A percentile compares a stretch with the other conserved stretches of the same genome.
These are phyloP conservation scores for Aphidoletes aphidimyza DNA, from an alignment of 2,888 invertebrate species.

Conservation along the genomic window DNA sequence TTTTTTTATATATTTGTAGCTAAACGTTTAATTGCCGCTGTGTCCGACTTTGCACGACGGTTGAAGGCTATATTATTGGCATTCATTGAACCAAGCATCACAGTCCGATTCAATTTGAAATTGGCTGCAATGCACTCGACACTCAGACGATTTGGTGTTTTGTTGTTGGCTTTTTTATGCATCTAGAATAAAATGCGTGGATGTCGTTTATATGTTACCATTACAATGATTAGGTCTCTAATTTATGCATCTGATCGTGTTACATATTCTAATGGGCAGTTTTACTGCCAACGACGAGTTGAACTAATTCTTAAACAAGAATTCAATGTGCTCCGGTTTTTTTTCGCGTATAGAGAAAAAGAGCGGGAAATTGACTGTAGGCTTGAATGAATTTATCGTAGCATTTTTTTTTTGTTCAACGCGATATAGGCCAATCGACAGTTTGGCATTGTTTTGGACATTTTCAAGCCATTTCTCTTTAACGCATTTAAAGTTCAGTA, in stretches of 20 bases:
- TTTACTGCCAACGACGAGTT: neutral
- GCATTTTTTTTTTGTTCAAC: too few species aligned
- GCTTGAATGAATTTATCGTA: neutral
- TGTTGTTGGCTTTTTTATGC: neutral
- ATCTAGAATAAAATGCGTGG: neutral
- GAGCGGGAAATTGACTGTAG: neutral
- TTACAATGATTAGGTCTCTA: neutral
- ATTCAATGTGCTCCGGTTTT: neutral
- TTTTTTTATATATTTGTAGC: neutral
- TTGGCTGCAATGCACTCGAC: neutral
- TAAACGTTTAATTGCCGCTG: constrained; percentile 41
- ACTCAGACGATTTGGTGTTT: neutral
- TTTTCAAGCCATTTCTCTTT: too few species aligned
- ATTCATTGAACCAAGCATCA: constrained; percentile 40
- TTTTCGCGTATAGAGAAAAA: neutral
- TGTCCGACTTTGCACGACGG: constrained; percentile 14
- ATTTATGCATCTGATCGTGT: constrained; percentile 39
- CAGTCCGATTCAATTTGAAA: neutral
- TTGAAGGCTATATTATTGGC: constrained; percentile 24
- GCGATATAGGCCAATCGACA: neutral
- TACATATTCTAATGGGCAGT: constrained; percentile 53
- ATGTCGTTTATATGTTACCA: neutral
- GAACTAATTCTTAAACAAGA: constrained; percentile 45
- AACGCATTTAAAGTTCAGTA: too few species aligned
- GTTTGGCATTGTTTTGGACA: too few species aligned